phyloP scores from a whole-genome alignment of 2,113 vertebrate genomes.

The Campylorhamphus procurvoides region DNA sequence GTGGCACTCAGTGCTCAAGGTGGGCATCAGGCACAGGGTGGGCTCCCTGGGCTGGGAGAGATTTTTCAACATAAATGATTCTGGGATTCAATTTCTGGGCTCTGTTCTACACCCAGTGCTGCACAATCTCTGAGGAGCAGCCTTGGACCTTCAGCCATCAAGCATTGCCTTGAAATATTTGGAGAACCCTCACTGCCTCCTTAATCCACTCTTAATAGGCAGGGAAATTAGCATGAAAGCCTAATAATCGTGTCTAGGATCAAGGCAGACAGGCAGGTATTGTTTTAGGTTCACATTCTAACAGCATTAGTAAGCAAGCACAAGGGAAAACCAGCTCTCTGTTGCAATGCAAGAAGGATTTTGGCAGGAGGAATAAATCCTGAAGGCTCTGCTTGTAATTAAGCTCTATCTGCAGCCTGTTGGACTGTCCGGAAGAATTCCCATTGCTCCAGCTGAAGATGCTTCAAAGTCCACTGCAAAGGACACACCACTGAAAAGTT shows the following conservation, averaged over 20 bases:
- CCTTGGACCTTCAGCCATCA: background rate
- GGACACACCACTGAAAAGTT: conserved; percentile 47
- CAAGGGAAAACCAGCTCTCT: conserved; percentile 43
- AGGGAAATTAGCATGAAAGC: conserved; percentile 29
- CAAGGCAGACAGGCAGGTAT: conserved; percentile 35
- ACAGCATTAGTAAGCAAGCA: conserved; percentile 49
- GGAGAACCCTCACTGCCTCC: background rate
- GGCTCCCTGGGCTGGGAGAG: background rate
- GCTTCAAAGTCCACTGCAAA: conserved; percentile 54
- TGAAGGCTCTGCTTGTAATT: conserved; percentile 60
- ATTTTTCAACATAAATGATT: accelerated
- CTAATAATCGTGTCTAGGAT: conserved; percentile 26
- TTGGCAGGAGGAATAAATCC: conserved; percentile 50
- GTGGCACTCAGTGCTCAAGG: background rate
- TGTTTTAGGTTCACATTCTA: conserved; percentile 41
- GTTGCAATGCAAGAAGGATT: conserved; percentile 1
- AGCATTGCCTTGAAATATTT: background rate
- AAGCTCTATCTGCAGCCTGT: conserved; percentile 34
- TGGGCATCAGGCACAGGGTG: background rate
- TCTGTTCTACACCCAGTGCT: accelerated
- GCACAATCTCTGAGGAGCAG: background rate
- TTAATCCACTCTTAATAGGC: background rate
- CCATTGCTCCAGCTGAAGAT: conserved; percentile 59
- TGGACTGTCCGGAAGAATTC: conserved; percentile 65
- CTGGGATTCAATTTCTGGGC: background rate